Percentiles rank a stretch among this genome's conserved stretches.
Conservation (phyloP, 2,888 invertebrate species). For the Stomorhina lunata region DNA sequence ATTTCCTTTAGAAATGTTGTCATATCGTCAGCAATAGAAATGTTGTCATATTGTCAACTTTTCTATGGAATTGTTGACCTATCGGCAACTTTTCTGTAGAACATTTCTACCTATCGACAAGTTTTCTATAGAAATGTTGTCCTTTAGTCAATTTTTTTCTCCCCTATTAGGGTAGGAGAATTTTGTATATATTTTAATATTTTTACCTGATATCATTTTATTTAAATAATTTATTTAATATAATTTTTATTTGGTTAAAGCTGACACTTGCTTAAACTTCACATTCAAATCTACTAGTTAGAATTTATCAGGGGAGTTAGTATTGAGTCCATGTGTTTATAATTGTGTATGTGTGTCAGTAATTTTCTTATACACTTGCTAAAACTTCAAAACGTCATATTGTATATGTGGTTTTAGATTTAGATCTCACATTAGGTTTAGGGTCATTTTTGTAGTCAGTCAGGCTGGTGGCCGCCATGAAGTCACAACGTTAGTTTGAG, state of each 20-base stretch:
- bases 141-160: too few species aligned
- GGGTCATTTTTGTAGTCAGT: background rate
- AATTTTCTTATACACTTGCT: background rate
- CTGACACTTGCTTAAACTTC: conserved; percentile 44
- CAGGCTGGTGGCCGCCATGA: background rate
- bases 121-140: too few species aligned
- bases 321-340: background rate
- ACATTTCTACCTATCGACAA: too few species aligned
- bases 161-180: too few species aligned
- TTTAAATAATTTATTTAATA: conserved; percentile 55
- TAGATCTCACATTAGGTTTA: conserved; percentile 27
- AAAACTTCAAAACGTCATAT: conserved; percentile 50
- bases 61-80: too few species aligned
- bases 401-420: conserved; percentile 57
- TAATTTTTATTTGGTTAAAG: conserved; percentile 51
- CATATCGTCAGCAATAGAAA: too few species aligned
- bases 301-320: background rate
- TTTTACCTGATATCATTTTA: conserved; percentile 32
- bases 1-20: too few species aligned
- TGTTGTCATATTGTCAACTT: too few species aligned
- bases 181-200: too few species aligned
- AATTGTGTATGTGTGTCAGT: background rate
- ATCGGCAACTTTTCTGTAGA: too few species aligned
- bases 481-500: background rate
- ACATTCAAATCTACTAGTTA: background rate